Percentiles rank a stretch among this genome's conserved stretches.
Conservation (phyloP, 2,888 invertebrate genomes). For the Fragum whitleyi region DNA sequence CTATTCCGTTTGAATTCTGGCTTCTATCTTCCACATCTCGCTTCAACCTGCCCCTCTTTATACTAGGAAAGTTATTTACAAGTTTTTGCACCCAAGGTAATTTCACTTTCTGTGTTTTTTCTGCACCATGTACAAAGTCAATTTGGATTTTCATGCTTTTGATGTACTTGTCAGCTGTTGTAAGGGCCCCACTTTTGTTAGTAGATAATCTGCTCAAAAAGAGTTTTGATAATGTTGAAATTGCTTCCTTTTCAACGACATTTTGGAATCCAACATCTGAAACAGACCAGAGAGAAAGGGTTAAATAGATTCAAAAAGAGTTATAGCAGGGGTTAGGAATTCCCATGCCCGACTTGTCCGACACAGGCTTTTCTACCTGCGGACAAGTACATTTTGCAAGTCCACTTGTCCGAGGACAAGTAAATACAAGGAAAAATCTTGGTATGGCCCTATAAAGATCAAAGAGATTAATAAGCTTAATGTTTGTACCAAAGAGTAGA, state of each 20-base stretch:
- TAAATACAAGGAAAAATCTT: too few relatives aligned
- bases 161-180: background rate
- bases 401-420: too few relatives aligned
- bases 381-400: too few relatives aligned
- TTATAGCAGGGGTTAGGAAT: too few relatives aligned
- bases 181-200: background rate
- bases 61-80: slow-evolving; percentile 1
- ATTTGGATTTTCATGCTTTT: slow-evolving; percentile 33
- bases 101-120: background rate
- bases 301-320: too few relatives aligned
- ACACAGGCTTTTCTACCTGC: too few relatives aligned
- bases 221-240: slow-evolving; percentile 30
- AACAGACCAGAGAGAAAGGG: background rate
- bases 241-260: slow-evolving; percentile 16
- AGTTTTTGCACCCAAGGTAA: slow-evolving; percentile 10
- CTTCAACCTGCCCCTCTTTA: slow-evolving; percentile 1
- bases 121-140: slow-evolving; percentile 8
- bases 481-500: too few relatives aligned
- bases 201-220: slow-evolving; percentile 18
- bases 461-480: too few relatives aligned
- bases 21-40: background rate
- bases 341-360: too few relatives aligned
- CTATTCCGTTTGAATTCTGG: slow-evolving; percentile 23
- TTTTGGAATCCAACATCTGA: slow-evolving; percentile 3
- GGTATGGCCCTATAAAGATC: too few relatives aligned